Percentiles rank a stretch among this genome's conserved stretches.
These are phyloP conservation scores for Cryptoblepharus egeriae DNA, from an alignment of 2,797 vertebrate species.

Conservation along the genomic window DNA sequence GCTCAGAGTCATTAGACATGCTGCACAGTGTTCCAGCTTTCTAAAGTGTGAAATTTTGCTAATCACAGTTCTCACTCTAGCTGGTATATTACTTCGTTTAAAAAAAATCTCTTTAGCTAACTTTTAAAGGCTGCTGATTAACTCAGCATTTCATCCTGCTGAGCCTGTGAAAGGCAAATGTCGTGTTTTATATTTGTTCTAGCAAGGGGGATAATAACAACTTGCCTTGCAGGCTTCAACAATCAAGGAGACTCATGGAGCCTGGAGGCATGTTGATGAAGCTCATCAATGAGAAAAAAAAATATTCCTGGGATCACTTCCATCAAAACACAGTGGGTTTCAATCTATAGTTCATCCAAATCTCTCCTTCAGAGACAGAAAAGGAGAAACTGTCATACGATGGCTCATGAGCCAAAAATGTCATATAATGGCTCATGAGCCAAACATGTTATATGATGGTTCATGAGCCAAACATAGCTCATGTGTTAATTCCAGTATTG, in stretches of 20 bases:
- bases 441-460: too few species aligned
- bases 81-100: constrained; percentile 18
- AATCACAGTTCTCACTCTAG: background rate
- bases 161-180: constrained; percentile 24
- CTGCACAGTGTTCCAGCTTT: background rate
- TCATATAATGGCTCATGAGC: too few species aligned
- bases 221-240: constrained; percentile 32
- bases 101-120: constrained; percentile 1
- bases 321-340: constrained; percentile 7
- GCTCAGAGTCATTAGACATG: background rate
- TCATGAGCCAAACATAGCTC: too few species aligned
- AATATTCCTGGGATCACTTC: constrained; percentile 2
- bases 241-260: constrained; percentile 5
- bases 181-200: constrained; percentile 36
- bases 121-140: constrained; percentile 1
- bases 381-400: background rate
- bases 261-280: constrained; percentile 1
- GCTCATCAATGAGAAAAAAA: constrained; percentile 17
- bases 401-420: too few species aligned
- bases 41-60: constrained; percentile 15
- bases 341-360: constrained; percentile 17
- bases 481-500: too few species aligned
- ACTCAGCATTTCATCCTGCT: background rate
- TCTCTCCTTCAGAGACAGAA: background rate
- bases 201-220: constrained; percentile 19